Base-by-base conservation (phyloP, 1,140 invertebrate species). In the Xylocopa sonorina region DNA sequence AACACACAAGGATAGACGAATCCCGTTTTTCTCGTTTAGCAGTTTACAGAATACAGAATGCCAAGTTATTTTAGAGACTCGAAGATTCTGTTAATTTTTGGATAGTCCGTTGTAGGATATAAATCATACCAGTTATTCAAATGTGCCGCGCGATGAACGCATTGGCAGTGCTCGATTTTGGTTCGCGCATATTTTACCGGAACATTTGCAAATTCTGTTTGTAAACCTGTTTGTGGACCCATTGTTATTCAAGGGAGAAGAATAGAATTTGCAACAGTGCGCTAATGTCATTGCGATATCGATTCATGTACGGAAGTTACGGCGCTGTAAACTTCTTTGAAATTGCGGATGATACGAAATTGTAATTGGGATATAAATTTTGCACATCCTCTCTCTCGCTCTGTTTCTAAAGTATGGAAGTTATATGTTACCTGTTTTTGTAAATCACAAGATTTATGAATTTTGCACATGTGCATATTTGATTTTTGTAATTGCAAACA, bases 201-300 rank as follows among this genome's bases (percentile, higher is more conserved):
- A 41, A 16, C 24, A 57, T 57, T 71, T 71, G 51, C 38, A 57
- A 57, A 57, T 71, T 55, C 29, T 12, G 18, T 29, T 7, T n/a
- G 64, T 24, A 53, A 34, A 21, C 6, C n/a, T n/a, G n/a, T n/a
- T n/a, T n/a, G n/a, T n/a, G 9, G 7, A 10, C 5, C 12, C 9
- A 14, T 2, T 32, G 24, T 50, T 55, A 29, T 41, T 27, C 34
- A 18, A 55, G 24, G 29, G 24, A n/a, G 24, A 12, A 43, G 18
- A 43, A 57, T 29, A 10, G 24, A 29, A 43, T 43, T 57, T 57
- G 51, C 68, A 55, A 57, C 5, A 3, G 51, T 9, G 21, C 38
- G 38, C 38, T 43, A 71, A 46, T 57, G 43, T 29, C 38, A 7
- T 55, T 24, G 34, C 38, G 51, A 43, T 16, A 43, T 71, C 51